Evolutionary conservation across 1,140 invertebrate genomes (phyloP).

Genomic region (Aphaenogaster floridana): DNA sequence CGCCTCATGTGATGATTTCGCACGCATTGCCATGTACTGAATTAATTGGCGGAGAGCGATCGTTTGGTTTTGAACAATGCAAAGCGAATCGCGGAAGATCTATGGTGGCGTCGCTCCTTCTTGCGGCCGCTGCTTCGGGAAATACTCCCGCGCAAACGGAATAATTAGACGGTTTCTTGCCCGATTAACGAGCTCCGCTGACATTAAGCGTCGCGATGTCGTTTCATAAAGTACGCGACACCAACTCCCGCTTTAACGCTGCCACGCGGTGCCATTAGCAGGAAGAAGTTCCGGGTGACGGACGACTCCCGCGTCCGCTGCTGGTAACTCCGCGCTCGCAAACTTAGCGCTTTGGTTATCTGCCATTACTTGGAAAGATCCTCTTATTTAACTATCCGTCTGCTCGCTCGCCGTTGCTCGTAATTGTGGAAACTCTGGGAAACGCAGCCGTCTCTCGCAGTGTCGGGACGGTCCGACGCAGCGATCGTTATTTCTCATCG

Average conservation of each 20-base stretch:
- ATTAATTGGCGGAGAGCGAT: neutral
- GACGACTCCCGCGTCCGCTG: constrained; percentile 45
- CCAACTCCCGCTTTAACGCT: constrained; percentile 47
- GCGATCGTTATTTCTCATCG: constrained; percentile 42
- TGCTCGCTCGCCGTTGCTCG: constrained; percentile 44
- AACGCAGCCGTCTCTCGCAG: constrained; percentile 19
- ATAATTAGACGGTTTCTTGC: constrained; percentile 58
- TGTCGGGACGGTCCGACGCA: neutral
- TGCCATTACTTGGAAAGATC: constrained; percentile 58
- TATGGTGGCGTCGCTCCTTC: neutral
- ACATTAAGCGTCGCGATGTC: constrained; percentile 52
- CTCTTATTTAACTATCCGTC: constrained; percentile 63
- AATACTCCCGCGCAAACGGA: constrained; percentile 13
- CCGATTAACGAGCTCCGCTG: constrained; percentile 48
- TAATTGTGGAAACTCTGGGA: constrained; percentile 58
- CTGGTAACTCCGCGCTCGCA: constrained; percentile 43
- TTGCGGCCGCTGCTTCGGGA: neutral
- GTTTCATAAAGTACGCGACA: constrained; percentile 49
- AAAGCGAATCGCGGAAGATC: neutral
- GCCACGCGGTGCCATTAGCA: constrained; percentile 54
- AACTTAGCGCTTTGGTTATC: constrained; percentile 65
- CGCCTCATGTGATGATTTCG: neutral
- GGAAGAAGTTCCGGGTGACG: constrained; percentile 63
- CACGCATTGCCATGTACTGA: neutral
- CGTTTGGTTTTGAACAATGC: constrained; percentile 1